Percentiles rank a stretch among this genome's conserved stretches.
Evolutionary conservation across 2,113 vertebrate genomes (phyloP).

Genomic region (Crotophaga sulcirostris): DNA sequence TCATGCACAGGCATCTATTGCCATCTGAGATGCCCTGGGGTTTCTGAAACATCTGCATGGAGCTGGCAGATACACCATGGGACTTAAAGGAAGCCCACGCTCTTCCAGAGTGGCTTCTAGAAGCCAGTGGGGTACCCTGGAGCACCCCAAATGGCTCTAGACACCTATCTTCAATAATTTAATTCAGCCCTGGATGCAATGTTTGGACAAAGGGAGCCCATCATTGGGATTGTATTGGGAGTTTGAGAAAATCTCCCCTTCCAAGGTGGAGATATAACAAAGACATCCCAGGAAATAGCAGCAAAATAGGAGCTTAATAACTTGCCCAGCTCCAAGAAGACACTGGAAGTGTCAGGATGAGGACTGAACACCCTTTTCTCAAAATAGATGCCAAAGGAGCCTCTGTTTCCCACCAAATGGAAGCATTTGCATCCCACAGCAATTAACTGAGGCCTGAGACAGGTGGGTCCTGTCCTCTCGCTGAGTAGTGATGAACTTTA

Average conservation of each 20-base stretch:
- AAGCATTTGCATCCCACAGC: neutral
- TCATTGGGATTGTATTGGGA: neutral
- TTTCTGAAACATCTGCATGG: neutral
- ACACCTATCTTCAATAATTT: neutral
- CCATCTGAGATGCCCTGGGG: neutral
- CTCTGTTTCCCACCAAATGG: neutral
- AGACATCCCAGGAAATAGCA: neutral
- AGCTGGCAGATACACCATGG: neutral
- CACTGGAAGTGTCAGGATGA: neutral
- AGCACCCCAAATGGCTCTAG: neutral
- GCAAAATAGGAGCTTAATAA: neutral
- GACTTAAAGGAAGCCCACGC: neutral
- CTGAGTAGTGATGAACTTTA: neutral
- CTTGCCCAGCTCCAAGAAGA: neutral
- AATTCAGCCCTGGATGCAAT: neutral
- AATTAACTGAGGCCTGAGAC: neutral
- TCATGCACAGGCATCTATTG: neutral
- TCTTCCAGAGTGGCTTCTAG: neutral
- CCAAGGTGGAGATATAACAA: neutral
- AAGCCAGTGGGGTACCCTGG: neutral
- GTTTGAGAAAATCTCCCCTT: neutral
- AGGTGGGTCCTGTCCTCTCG: neutral
- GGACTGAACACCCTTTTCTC: neutral
- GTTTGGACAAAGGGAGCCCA: neutral
- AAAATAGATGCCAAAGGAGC: neutral